phyloP scores from a whole-genome alignment of 2,888 invertebrate genomes.

The Agrochola circellaris region DNA sequence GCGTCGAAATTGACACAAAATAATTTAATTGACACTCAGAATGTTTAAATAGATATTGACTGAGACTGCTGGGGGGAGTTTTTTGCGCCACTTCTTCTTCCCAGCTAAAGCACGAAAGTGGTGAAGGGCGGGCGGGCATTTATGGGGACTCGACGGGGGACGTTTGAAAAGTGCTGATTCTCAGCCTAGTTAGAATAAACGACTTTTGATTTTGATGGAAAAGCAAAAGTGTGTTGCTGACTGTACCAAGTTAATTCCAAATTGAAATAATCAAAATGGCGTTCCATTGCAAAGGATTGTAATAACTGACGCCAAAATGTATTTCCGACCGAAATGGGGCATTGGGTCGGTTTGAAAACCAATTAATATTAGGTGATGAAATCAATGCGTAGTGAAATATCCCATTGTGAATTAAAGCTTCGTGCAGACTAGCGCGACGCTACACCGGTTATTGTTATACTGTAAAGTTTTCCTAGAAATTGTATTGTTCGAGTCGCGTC shows the following conservation, averaged over 20 bases:
- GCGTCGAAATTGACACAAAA: no score
- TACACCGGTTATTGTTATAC: no score
- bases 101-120: background rate
- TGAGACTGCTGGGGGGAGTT: background rate
- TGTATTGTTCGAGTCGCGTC: no score
- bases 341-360: background rate
- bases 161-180: background rate
- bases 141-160: no score
- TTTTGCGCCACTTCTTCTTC: background rate
- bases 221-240: background rate
- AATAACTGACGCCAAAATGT: conserved; percentile 29
- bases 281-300: conserved; percentile 21
- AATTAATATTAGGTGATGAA: conserved; percentile 50
- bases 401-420: conserved; percentile 9
- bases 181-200: background rate
- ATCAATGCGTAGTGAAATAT: conserved; percentile 11
- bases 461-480: no score
- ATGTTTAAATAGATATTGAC: no score
- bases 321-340: conserved; percentile 34
- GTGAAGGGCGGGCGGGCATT: background rate
- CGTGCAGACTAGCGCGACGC: no score
- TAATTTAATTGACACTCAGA: no score
- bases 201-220: background rate
- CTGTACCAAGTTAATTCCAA: conserved; percentile 42
- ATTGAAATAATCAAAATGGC: conserved; percentile 58